Percentiles rank a stretch among this genome's conserved stretches.
Conservation (phyloP, 2,888 invertebrate genomes). For the Allacma fusca region DNA sequence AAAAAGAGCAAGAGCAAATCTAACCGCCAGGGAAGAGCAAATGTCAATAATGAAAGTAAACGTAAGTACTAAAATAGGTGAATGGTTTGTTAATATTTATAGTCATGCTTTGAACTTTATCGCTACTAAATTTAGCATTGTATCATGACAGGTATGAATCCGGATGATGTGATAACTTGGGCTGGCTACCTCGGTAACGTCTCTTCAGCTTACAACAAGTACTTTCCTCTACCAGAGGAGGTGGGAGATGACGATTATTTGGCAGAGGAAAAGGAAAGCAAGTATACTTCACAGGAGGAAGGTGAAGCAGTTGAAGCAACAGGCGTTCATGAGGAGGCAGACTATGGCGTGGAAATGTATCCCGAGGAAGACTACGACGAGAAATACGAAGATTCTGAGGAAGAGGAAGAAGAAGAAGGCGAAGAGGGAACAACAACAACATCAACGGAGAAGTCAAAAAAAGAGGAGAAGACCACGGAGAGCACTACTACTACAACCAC, state of each 20-base stretch:
- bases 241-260: background rate
- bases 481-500: constrained; percentile 9
- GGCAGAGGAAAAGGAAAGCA: constrained; percentile 1
- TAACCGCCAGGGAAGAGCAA: too few species aligned
- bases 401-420: constrained; percentile 10
- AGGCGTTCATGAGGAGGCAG: too few species aligned
- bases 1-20: too few species aligned
- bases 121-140: background rate
- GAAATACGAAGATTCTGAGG: too few species aligned
- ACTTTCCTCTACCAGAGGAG: background rate
- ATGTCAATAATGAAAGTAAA: too few species aligned
- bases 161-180: background rate
- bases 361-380: too few species aligned
- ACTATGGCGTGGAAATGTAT: too few species aligned
- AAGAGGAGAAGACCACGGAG: background rate
- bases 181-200: background rate
- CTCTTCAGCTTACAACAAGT: background rate
- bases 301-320: too few species aligned
- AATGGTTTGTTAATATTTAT: too few species aligned
- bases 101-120: too few species aligned
- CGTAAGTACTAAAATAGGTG: too few species aligned
- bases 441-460: background rate
- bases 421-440: background rate
- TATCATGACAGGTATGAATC: constrained; percentile 1
- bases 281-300: too few species aligned